These are phyloP conservation scores for Teleiodes luculella DNA, from an alignment of 2,888 invertebrate genomes.

Conservation along the genomic window DNA sequence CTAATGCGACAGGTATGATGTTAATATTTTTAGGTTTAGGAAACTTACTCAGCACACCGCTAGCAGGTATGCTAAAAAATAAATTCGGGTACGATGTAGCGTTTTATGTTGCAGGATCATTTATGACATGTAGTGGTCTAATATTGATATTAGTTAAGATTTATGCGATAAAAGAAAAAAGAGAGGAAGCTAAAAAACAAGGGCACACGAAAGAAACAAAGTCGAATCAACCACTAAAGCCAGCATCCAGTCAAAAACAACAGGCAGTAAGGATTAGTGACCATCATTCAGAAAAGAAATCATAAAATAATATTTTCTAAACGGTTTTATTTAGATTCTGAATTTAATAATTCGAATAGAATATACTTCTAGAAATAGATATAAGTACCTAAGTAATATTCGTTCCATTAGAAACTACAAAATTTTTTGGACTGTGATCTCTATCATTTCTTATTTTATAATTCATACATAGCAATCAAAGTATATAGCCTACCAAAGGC, in stretches of 20 bases:
- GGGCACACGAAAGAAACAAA: background rate
- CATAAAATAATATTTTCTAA: too few species aligned
- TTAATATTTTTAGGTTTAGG: conserved; percentile 21
- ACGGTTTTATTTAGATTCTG: too few species aligned
- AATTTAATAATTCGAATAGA: too few species aligned
- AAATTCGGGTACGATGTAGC: conserved; percentile 11
- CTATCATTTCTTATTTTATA: too few species aligned
- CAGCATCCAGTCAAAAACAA: too few species aligned
- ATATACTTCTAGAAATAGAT: too few species aligned
- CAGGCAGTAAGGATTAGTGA: background rate
- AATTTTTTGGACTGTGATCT: too few species aligned
- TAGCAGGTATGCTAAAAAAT: conserved; percentile 3
- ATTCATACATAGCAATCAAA: too few species aligned
- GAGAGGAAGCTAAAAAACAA: background rate
- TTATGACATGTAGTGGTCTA: conserved; percentile 18
- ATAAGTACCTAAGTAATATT: too few species aligned
- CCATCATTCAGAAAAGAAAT: too few species aligned
- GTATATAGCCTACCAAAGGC: too few species aligned
- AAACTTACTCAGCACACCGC: conserved; percentile 17
- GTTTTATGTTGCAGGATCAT: conserved; percentile 14
- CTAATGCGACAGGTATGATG: conserved; percentile 21
- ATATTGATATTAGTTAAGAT: conserved; percentile 5
- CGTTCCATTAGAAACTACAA: too few species aligned
- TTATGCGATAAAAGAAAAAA: background rate
- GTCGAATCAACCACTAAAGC: background rate